These are phyloP conservation scores for Aythya baeri DNA, from an alignment of 2,113 vertebrate genomes.

Conservation along the genomic window DNA sequence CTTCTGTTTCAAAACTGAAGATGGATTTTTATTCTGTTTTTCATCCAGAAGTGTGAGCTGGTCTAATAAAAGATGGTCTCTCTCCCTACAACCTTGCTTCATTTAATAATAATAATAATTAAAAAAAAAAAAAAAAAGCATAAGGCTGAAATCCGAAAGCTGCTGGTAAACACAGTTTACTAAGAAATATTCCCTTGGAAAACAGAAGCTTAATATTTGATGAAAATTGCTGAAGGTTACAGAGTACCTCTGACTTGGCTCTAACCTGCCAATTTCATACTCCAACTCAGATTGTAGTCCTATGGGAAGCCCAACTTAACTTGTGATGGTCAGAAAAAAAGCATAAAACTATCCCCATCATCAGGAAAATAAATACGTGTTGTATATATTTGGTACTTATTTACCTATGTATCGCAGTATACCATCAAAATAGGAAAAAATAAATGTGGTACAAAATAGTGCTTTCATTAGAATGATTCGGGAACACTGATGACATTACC, in stretches of 20 bases:
- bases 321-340: not conserved
- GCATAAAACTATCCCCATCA: not conserved
- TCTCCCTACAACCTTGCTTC: not conserved
- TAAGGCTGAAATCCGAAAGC: not conserved
- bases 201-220: not conserved
- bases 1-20: not conserved
- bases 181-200: not conserved
- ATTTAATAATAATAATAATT: not conserved
- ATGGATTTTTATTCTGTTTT: not conserved
- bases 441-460: not conserved
- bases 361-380: not conserved
- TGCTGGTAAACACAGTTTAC: not conserved
- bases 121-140: not conserved
- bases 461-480: not conserved
- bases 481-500: not conserved
- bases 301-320: not conserved
- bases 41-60: not conserved
- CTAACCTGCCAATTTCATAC: not conserved
- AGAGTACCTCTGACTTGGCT: not conserved
- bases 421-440: not conserved
- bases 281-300: not conserved
- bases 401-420: not conserved
- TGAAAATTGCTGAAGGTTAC: not conserved
- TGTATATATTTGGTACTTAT: not conserved
- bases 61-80: slow-evolving; percentile 1